Evolutionary conservation across 2,797 vertebrate genomes (phyloP).

Genomic region (Mico argentatus): DNA sequence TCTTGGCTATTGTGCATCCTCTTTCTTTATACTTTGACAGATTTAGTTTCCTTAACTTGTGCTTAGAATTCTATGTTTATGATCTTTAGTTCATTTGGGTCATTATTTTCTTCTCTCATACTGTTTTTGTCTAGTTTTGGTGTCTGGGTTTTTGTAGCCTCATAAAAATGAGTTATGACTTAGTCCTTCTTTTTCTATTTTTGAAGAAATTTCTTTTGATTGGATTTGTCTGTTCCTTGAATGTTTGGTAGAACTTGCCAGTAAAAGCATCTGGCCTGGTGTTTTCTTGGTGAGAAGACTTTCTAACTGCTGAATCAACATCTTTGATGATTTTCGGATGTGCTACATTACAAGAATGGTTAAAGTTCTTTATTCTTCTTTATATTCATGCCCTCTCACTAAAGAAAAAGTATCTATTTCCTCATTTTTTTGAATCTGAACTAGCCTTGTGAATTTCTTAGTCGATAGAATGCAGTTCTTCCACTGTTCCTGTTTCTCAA

Average conservation of each 20-base stretch:
- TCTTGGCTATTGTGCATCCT: neutral
- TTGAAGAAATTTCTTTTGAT: constrained; percentile 27
- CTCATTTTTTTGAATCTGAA: neutral
- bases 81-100: neutral
- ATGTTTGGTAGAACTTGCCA: constrained; percentile 51
- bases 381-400: neutral
- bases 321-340: constrained; percentile 25
- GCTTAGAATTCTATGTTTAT: constrained; percentile 1
- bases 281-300: constrained; percentile 46
- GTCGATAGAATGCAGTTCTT: neutral
- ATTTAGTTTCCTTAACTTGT: neutral
- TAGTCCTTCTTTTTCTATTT: constrained; percentile 28
- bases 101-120: constrained; percentile 4
- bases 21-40: neutral
- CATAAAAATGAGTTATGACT: constrained; percentile 42
- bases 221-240: constrained; percentile 38
- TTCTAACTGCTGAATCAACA: constrained; percentile 35
- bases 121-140: constrained; percentile 5
- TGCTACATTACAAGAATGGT: neutral
- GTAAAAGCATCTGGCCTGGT: constrained; percentile 26
- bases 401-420: neutral
- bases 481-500: neutral
- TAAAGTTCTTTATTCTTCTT: neutral
- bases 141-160: constrained; percentile 43
- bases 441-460: neutral